A percentile compares a stretch with the other conserved stretches of the same genome.
Conservation (phyloP, 2,888 invertebrate genomes). For the Aleiodes alternator region DNA sequence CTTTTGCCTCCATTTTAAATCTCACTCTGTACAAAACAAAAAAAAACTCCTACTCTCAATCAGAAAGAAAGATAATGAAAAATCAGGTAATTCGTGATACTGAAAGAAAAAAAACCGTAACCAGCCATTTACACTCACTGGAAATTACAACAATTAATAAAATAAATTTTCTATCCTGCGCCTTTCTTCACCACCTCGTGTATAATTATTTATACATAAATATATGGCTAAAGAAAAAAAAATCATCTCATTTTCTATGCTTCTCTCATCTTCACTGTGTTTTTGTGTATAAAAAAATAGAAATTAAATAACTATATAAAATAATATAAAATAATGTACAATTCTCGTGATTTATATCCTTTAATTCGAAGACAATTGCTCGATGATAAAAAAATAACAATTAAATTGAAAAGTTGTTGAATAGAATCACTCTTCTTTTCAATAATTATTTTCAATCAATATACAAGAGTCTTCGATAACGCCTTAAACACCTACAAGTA, state of each 20-base stretch:
- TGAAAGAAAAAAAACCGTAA: constrained; percentile 59
- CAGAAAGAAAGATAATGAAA: constrained; percentile 38
- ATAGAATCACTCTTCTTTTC: neutral
- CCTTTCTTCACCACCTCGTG: constrained; percentile 17
- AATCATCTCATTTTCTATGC: constrained; percentile 22
- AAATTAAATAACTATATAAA: constrained; percentile 70
- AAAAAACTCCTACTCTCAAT: neutral
- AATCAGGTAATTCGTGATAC: constrained; percentile 60
- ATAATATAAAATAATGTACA: constrained; percentile 65
- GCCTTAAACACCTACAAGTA: constrained; percentile 67
- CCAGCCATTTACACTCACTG: constrained; percentile 61
- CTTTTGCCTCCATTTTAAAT: neutral
- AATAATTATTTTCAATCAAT: constrained; percentile 13
- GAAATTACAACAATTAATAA: constrained; percentile 49
- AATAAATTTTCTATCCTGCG: constrained; percentile 43
- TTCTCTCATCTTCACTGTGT: constrained; percentile 5
- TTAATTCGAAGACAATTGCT: constrained; percentile 12
- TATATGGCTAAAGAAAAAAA: constrained; percentile 57
- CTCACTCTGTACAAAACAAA: constrained; percentile 3
- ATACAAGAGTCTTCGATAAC: constrained; percentile 60
- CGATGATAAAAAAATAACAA: constrained; percentile 15
- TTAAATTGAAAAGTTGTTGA: neutral
- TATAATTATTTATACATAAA: constrained; percentile 54
- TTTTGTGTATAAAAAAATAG: constrained; percentile 61
- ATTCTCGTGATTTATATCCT: constrained; percentile 56